Base-by-base conservation (phyloP, 2,113 vertebrate genomes). In the Synchiropus splendidus region DNA sequence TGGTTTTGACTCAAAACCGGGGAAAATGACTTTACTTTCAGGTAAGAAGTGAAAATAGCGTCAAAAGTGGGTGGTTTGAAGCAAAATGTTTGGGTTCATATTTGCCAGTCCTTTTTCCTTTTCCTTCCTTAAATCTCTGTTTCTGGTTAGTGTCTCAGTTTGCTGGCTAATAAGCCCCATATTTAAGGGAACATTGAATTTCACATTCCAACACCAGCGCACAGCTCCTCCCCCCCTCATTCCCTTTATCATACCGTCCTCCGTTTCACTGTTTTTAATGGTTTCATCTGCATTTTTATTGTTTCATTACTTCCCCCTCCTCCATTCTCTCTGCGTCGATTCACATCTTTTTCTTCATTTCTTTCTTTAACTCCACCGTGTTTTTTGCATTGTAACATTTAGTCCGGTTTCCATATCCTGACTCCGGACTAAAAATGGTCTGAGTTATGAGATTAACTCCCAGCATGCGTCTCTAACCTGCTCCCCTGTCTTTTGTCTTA, bases 241-340 rank as follows among this genome's bases (percentile, higher is more conserved):
- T 42, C 52, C 48, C 48, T 68, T 62, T 61, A 60, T 11, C 64
- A 54, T 48, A 61, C 18, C 50, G 44, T n/a, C 48, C 58, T 64
- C 48, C 42, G 48, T 39, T 18, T 18, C 30, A 57, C 54, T 65
- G 64, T 58, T 51, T 52, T 51, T 48, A 31, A 13, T 15, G 8
- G 50, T 65, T 58, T 42, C 53, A 77, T 78, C 74, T 67, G 67
- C 76, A 78, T 79, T 77, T 77, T 73, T 77, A 78, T 79, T 76
- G 68, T 75, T 75, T 72, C 64, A 70, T 67, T 49, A 49, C 60
- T 55, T 56, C 31, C 51, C 43, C 56, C 41, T 37, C 42, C 11
- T 39, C 39, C 15, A 33, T 42, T 45, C 42, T n/a, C 15, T 42
- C 39, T 18, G 31, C 50, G 63, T 67, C 70, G 61, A 16, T 55